Evolutionary conservation across 2,888 invertebrate species (phyloP).

Genomic region (Ennomos fuscantarius): DNA sequence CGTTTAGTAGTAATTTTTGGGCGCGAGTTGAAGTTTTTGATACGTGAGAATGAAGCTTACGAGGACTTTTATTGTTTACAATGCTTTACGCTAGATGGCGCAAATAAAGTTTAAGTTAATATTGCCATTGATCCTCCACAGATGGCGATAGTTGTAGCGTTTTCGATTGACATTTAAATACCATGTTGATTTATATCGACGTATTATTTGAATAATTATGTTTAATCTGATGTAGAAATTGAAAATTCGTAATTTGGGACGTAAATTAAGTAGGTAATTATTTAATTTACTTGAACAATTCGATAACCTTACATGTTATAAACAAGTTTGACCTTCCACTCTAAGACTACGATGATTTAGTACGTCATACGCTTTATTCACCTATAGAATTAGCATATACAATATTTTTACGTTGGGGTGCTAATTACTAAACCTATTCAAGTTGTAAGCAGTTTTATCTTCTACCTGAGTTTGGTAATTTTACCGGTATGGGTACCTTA

Average conservation of each 20-base stretch:
- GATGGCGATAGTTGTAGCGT: slow-evolving; percentile 60
- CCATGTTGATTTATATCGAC: background rate
- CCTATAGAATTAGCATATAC: slow-evolving; percentile 15
- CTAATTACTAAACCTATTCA: slow-evolving; percentile 14
- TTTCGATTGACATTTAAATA: slow-evolving; percentile 22
- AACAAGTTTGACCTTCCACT: slow-evolving; percentile 22
- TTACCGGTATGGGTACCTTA: slow-evolving; percentile 7
- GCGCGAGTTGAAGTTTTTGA: slow-evolving; percentile 30
- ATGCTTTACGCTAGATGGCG: slow-evolving; percentile 60
- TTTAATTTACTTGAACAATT: slow-evolving; percentile 2
- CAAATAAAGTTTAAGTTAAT: slow-evolving; percentile 18
- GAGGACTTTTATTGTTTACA: slow-evolving; percentile 31
- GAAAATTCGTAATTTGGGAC: background rate
- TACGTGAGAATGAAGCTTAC: slow-evolving; percentile 10
- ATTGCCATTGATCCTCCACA: slow-evolving; percentile 35
- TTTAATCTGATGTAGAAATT: background rate
- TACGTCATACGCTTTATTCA: slow-evolving; percentile 10
- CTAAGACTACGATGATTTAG: background rate
- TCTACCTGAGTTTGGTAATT: background rate
- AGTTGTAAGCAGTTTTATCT: slow-evolving; percentile 1
- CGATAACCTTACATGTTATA: slow-evolving; percentile 15
- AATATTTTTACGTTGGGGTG: slow-evolving; percentile 15
- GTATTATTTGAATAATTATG: background rate
- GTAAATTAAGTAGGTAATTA: background rate
- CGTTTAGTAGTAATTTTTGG: background rate